These are phyloP conservation scores for Synergus gifuensis DNA, from an alignment of 2,888 invertebrate genomes.

Conservation along the genomic window DNA sequence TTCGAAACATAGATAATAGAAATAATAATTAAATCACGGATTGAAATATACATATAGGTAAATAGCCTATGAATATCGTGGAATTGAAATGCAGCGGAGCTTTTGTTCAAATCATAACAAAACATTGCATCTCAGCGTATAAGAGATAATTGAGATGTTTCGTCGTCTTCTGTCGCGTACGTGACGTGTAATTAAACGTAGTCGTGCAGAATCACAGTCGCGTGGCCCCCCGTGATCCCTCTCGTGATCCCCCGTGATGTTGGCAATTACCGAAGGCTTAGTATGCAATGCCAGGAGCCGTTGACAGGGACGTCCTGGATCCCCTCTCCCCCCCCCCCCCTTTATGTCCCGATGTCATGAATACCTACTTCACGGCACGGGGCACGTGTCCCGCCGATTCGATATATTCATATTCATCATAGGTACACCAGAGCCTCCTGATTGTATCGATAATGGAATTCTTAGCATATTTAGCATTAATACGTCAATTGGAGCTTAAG, in stretches of 20 bases:
- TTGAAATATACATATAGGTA: too few species aligned
- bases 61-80: background rate
- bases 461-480: conserved; percentile 48
- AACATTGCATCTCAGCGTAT: background rate
- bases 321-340: conserved; percentile 58
- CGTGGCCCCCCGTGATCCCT: conserved; percentile 65
- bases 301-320: conserved; percentile 63
- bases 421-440: conserved; percentile 20
- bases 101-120: background rate
- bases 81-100: background rate
- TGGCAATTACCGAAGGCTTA: conserved; percentile 76
- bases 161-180: conserved; percentile 55
- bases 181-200: conserved; percentile 76
- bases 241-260: conserved; percentile 74
- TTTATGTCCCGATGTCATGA: conserved; percentile 61
- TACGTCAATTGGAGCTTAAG: conserved; percentile 24
- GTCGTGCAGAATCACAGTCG: conserved; percentile 68
- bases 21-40: too few species aligned
- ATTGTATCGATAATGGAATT: conserved; percentile 48
- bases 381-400: conserved; percentile 71
- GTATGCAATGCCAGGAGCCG: conserved; percentile 64
- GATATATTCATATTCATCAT: conserved; percentile 68
- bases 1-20: too few species aligned
- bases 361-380: conserved; percentile 63
- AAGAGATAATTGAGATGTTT: conserved; percentile 64